Evolutionary conservation across 2,888 invertebrate species (phyloP).

Genomic region (Eupelmus urozonus): DNA sequence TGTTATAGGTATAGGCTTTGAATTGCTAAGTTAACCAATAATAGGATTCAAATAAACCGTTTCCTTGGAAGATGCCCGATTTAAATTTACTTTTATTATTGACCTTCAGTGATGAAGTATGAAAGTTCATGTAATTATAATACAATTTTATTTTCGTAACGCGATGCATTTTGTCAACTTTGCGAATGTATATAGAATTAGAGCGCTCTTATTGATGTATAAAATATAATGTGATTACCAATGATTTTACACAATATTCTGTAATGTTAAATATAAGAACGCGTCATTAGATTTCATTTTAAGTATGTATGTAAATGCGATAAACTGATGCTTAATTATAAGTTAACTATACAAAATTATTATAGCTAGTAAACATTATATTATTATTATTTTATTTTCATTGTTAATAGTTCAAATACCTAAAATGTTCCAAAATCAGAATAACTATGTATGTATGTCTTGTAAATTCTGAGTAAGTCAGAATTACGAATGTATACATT

Average conservation of each 20-base stretch:
- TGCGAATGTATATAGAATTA: slow-evolving; percentile 15
- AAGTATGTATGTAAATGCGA: neutral
- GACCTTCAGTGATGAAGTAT: neutral
- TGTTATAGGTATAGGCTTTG: slow-evolving; percentile 9
- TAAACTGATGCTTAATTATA: neutral
- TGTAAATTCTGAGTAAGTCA: too few species aligned
- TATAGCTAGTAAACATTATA: too few species aligned
- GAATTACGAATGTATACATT: too few species aligned
- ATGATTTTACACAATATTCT: neutral
- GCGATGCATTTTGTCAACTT: slow-evolving; percentile 10
- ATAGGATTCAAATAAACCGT: neutral
- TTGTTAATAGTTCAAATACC: too few species aligned
- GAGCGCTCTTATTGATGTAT: neutral
- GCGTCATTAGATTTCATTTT: neutral
- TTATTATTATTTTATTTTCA: too few species aligned
- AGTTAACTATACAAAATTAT: too few species aligned
- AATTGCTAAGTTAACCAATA: slow-evolving; percentile 10
- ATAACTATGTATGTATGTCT: too few species aligned
- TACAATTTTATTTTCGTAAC: slow-evolving; percentile 5
- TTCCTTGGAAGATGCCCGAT: neutral
- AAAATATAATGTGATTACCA: neutral
- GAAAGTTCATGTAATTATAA: neutral
- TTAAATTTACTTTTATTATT: neutral
- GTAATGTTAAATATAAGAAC: neutral
- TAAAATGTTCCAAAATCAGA: too few species aligned